These are phyloP conservation scores for Sphaerophoria taeniata DNA, from an alignment of 2,888 invertebrate genomes.

Conservation along the genomic window DNA sequence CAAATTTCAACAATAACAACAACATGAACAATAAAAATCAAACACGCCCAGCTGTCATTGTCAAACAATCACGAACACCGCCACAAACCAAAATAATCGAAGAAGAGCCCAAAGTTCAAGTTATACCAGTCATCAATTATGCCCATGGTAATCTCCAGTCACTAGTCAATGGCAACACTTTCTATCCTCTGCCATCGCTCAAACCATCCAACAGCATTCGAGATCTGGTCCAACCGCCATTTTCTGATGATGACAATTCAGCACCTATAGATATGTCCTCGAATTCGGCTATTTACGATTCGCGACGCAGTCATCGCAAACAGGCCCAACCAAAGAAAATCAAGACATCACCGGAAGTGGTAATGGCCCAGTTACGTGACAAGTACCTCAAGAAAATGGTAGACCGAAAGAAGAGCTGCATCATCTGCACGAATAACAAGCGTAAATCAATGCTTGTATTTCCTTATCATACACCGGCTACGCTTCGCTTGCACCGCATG, in stretches of 20 bases:
- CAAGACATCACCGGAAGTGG: constrained; percentile 79
- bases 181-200: constrained; percentile 5
- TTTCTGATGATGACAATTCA: constrained; percentile 18
- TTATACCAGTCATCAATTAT: constrained; percentile 61
- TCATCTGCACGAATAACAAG: constrained; percentile 77
- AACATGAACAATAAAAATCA: constrained; percentile 36
- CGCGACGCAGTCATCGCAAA: constrained; percentile 83
- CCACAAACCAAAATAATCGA: constrained; percentile 50
- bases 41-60: constrained; percentile 59
- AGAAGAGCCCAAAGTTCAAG: constrained; percentile 63
- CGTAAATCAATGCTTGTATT: constrained; percentile 79
- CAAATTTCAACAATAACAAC: constrained; percentile 42
- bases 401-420: constrained; percentile 80
- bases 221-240: not conserved
- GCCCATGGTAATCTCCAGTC: constrained; percentile 49
- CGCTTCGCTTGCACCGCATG: constrained; percentile 83
- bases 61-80: constrained; percentile 43
- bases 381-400: constrained; percentile 82
- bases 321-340: constrained; percentile 84
- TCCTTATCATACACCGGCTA: constrained; percentile 83
- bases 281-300: constrained; percentile 56
- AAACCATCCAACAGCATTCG: not conserved
- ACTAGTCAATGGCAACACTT: constrained; percentile 55
- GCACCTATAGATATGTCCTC: constrained; percentile 59
- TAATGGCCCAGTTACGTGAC: constrained; percentile 81